Evolutionary conservation across 92 coral and sea anemone species (phyloP).

Genomic region (Micromussa lordhowensis): DNA sequence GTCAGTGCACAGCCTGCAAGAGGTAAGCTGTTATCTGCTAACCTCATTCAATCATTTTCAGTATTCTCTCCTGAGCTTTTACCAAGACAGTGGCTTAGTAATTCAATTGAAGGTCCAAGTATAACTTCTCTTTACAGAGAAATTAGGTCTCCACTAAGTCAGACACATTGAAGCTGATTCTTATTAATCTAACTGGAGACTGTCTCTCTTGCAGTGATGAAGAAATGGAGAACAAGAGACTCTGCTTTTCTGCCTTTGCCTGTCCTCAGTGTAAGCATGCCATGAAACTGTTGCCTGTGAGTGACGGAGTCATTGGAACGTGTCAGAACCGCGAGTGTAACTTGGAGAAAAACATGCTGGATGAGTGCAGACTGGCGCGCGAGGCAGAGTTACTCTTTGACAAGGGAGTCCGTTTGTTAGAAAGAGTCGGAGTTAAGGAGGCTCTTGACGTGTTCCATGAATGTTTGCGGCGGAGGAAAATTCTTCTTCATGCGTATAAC

Average conservation of each 20-base stretch:
- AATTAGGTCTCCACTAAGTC: too few relatives aligned
- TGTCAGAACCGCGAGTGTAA: slow-evolving; percentile 87
- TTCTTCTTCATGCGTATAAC: slow-evolving; percentile 82
- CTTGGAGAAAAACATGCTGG: slow-evolving; percentile 69
- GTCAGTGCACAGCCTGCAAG: slow-evolving; percentile 95
- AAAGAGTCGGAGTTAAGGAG: slow-evolving; percentile 83
- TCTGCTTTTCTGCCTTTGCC: slow-evolving; percentile 89
- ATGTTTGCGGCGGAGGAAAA: slow-evolving; percentile 82
- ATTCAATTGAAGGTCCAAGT: neutral
- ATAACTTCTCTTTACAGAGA: neutral
- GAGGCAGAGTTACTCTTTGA: slow-evolving; percentile 84
- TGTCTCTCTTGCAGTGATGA: slow-evolving; percentile 77
- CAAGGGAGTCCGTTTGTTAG: slow-evolving; percentile 77
- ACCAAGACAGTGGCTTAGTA: neutral
- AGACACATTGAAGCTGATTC: neutral
- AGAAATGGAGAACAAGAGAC: slow-evolving; percentile 83
- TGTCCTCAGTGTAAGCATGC: slow-evolving; percentile 88
- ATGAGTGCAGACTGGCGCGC: slow-evolving; percentile 74
- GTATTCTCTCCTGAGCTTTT: neutral
- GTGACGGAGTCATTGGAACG: slow-evolving; percentile 56
- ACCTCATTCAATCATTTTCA: neutral
- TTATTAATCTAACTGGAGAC: neutral
- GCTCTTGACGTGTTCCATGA: slow-evolving; percentile 84
- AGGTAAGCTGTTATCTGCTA: slow-evolving; percentile 60
- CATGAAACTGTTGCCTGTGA: slow-evolving; percentile 66